Conservation (phyloP, 1,140 invertebrate genomes). For the Leptinotarsa undecemlineata region DNA sequence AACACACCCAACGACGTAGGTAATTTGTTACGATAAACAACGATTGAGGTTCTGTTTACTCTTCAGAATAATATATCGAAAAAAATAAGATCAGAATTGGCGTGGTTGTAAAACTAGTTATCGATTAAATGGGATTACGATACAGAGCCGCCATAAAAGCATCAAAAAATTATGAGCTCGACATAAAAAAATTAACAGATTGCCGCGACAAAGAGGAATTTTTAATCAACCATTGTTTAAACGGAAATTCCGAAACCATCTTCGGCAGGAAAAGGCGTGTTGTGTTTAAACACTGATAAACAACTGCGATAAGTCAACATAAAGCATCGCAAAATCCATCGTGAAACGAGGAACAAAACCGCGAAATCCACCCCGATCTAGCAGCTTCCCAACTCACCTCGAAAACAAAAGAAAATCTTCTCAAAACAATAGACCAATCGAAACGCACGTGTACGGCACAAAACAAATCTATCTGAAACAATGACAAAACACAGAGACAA, state of each 20-base stretch:
- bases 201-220: too few species aligned
- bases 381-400: neutral
- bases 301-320: neutral
- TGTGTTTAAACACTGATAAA: constrained; percentile 20
- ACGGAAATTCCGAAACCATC: constrained; percentile 25
- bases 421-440: neutral
- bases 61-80: neutral
- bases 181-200: too few species aligned
- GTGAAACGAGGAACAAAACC: neutral
- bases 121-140: too few species aligned
- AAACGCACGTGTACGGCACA: constrained; percentile 17
- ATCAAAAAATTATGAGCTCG: too few species aligned
- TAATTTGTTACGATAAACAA: too few species aligned
- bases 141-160: too few species aligned
- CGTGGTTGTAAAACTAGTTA: neutral
- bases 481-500: constrained; percentile 11
- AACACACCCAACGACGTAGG: too few species aligned
- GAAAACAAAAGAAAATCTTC: neutral
- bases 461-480: constrained; percentile 20
- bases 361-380: neutral
- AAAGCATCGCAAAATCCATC: neutral
- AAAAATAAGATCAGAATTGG: neutral
- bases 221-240: neutral
- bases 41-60: neutral
- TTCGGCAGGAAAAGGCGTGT: constrained; percentile 22